phyloP scores from a whole-genome alignment of 2,797 vertebrate species.

The Parotocinclus haroldoi region DNA sequence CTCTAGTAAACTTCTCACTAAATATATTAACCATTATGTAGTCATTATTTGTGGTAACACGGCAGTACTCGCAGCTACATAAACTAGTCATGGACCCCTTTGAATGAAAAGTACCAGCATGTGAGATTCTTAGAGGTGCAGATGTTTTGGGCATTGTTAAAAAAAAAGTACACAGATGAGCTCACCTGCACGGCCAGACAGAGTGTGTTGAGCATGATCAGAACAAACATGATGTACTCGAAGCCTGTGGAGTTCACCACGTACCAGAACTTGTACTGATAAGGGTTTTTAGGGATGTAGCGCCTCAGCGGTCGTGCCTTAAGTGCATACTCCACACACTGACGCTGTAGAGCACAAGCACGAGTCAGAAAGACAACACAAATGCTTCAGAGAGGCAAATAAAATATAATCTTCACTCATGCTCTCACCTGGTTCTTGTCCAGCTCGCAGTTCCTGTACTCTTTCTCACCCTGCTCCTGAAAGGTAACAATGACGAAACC shows the following conservation, averaged over 20 bases:
- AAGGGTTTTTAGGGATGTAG: slow-evolving; percentile 98
- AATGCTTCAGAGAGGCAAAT: neutral
- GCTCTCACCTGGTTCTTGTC: slow-evolving; percentile 97
- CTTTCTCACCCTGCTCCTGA: slow-evolving; percentile 98
- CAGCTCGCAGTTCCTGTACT: slow-evolving; percentile 99
- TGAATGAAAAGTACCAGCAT: too few species aligned
- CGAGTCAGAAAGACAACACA: neutral
- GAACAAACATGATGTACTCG: slow-evolving; percentile 99
- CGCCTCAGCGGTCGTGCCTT: slow-evolving; percentile 92
- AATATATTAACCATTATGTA: too few species aligned
- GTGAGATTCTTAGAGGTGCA: too few species aligned
- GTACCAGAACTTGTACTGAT: slow-evolving; percentile 99
- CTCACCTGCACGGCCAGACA: slow-evolving; percentile 97
- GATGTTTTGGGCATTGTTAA: too few species aligned
- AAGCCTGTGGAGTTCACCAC: slow-evolving; percentile 98
- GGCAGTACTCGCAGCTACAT: too few species aligned
- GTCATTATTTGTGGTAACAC: too few species aligned
- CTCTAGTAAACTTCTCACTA: too few species aligned
- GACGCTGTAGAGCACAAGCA: slow-evolving; percentile 72
- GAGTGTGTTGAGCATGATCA: slow-evolving; percentile 99
- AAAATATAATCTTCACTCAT: neutral
- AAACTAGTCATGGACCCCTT: too few species aligned
- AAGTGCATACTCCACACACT: slow-evolving; percentile 97
- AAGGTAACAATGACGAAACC: slow-evolving; percentile 99
- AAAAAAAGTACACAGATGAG: neutral